Percentiles rank a stretch among this genome's conserved stretches.
phyloP scores from a whole-genome alignment of 2,888 invertebrate species.

The Drosophila neonasuta region DNA sequence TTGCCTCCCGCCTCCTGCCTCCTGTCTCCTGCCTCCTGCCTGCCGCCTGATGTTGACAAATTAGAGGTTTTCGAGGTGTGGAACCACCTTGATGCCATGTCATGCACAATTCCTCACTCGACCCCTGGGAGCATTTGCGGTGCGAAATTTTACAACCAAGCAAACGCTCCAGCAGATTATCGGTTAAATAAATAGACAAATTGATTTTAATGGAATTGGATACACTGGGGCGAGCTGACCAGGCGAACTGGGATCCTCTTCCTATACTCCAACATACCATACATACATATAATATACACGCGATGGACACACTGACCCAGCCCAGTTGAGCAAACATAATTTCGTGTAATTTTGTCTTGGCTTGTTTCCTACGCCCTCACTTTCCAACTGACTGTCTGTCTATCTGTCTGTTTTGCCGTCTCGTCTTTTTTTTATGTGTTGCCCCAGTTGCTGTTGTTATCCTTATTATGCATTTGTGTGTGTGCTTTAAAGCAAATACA shows the following conservation, averaged over 20 bases:
- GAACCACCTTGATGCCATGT: slow-evolving; percentile 29
- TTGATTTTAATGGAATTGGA: slow-evolving; percentile 76
- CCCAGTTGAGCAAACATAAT: slow-evolving; percentile 70
- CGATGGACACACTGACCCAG: slow-evolving; percentile 38
- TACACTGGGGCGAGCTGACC: slow-evolving; percentile 38
- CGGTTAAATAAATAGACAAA: slow-evolving; percentile 75
- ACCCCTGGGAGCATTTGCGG: slow-evolving; percentile 33
- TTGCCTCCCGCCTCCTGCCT: slow-evolving; percentile 18
- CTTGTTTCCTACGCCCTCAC: slow-evolving; percentile 25
- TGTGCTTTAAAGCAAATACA: slow-evolving; percentile 30
- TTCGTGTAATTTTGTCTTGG: slow-evolving; percentile 65
- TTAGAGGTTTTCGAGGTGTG: slow-evolving; percentile 64
- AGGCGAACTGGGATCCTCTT: slow-evolving; percentile 14
- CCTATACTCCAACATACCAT: neutral
- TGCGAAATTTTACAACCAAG: slow-evolving; percentile 54
- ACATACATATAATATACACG: slow-evolving; percentile 3
- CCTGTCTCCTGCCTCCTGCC: neutral
- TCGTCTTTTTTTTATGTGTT: slow-evolving; percentile 35
- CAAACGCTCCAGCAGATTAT: slow-evolving; percentile 66
- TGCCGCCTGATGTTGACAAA: slow-evolving; percentile 67
- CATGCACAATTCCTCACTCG: slow-evolving; percentile 37
- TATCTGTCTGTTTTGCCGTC: neutral
- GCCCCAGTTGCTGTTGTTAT: slow-evolving; percentile 39
- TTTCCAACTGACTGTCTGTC: neutral
- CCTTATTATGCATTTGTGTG: slow-evolving; percentile 19